phyloP scores from a whole-genome alignment of 2,113 vertebrate species.

The Catharus bicknelli region DNA sequence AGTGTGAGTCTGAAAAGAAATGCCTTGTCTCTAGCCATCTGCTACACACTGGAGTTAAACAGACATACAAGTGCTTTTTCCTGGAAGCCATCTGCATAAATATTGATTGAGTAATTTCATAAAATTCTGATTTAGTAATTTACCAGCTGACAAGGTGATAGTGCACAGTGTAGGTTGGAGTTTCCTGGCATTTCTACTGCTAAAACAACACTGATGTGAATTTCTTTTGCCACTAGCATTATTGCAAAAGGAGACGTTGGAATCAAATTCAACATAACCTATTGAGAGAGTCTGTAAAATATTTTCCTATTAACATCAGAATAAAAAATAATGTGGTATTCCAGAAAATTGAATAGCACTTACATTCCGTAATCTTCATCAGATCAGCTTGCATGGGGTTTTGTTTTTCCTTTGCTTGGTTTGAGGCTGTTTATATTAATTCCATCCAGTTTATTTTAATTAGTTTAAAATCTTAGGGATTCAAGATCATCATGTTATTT shows the following conservation, averaged over 20 bases:
- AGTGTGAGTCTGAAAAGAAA: conserved; percentile 32
- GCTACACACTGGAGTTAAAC: conserved; percentile 40
- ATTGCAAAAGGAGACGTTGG: conserved; percentile 65
- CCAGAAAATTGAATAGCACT: conserved; percentile 56
- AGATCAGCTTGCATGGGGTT: conserved; percentile 27
- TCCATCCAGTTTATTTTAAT: conserved; percentile 45
- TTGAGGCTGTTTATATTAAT: conserved; percentile 43
- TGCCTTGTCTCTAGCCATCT: conserved; percentile 33
- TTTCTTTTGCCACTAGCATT: conserved; percentile 71
- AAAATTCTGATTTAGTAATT: conserved; percentile 57
- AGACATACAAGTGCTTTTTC: conserved; percentile 55
- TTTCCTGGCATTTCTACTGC: conserved; percentile 60
- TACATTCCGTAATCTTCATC: conserved; percentile 26
- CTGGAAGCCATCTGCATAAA: conserved; percentile 69
- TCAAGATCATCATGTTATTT: not conserved
- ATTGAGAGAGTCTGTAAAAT: conserved; percentile 64
- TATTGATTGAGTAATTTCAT: conserved; percentile 63
- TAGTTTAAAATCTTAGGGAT: conserved; percentile 38
- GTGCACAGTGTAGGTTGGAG: conserved; percentile 47
- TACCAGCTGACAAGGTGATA: conserved; percentile 50
- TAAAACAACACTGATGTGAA: conserved; percentile 69
- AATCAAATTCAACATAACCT: conserved; percentile 63
- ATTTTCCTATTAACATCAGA: conserved; percentile 61
- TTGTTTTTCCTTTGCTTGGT: not conserved
- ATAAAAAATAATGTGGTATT: conserved; percentile 60